Conservation (phyloP, 2,113 vertebrate species). For the Oenanthe melanoleuca region DNA sequence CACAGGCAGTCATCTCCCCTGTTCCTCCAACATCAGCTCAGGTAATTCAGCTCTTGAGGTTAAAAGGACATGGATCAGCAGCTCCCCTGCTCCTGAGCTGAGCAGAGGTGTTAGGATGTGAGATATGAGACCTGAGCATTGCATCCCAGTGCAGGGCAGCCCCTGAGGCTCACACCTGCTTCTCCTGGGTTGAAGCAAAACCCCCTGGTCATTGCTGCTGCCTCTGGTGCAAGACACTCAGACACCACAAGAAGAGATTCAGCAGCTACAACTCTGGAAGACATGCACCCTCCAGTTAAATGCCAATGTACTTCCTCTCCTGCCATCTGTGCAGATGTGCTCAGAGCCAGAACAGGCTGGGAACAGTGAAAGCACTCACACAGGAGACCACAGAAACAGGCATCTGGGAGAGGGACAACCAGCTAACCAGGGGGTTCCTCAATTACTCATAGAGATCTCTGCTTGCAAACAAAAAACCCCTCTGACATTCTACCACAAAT, state of each 20-base stretch:
- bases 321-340: background rate
- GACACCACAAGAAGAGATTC: background rate
- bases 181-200: background rate
- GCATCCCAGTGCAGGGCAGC: background rate
- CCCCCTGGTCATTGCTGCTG: rapidly evolving
- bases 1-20: rapidly evolving
- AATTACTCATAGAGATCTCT: background rate
- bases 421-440: background rate
- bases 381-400: background rate
- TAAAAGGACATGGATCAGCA: background rate
- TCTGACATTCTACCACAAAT: background rate
- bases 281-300: background rate
- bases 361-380: background rate
- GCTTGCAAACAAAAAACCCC: background rate
- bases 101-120: background rate
- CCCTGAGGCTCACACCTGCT: background rate
- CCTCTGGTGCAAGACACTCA: background rate
- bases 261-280: background rate
- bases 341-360: background rate
- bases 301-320: background rate
- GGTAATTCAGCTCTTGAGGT: background rate
- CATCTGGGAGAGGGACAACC: background rate
- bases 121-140: rapidly evolving
- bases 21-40: background rate
- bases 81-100: background rate